Base-by-base conservation (phyloP, 1,140 invertebrate genomes). In the Contarinia nasturtii region DNA sequence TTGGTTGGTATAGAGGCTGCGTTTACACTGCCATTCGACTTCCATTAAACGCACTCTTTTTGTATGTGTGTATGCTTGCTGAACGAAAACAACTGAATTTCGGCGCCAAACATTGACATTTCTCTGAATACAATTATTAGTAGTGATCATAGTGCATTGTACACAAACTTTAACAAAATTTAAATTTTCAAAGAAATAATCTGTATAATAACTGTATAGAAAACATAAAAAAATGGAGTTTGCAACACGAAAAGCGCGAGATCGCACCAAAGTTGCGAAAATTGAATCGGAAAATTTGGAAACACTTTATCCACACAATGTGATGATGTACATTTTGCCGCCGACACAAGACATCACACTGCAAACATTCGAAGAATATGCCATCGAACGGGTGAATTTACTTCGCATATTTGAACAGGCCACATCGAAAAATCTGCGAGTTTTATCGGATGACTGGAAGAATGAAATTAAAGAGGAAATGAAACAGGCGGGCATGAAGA, bases 301-400 rank as follows among this genome's bases (percentile, higher is more conserved):
- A 47, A 53, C 61, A 44, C 58, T 66, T 44, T 86, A 81, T 68
- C 74, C 75, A 37, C 75, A 79, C 57, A 80, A 84, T 68, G 66
- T 90, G 7, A 77, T 79, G 62, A 70, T 94, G 54, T 95, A 93
- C 59, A 71, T 71, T 53, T 55, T 73, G n/a, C 79, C 83, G 34
- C 91, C 90, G n/a, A 67, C 55, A 38, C 74, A 77, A 49, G 69
- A 75, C 46, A 75, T 94, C 48, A 73, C 75, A 47, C 67, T 94
- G 18, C 67, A 78, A 49, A 86, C 93, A 59, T 92, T 94, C 69
- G 86, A 94, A 72, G 77, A 84, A 45, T 72, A 85, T 52, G 85
- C 86, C 10, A 59, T 87, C 21, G 86, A 92, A 57, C 76, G 90
- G 55, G 61, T 94, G 33, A 82, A 83, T 69, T 72, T 88, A 33